Evolutionary conservation across 2,888 invertebrate species (phyloP).

Genomic region (Kryphioiulus occultus): DNA sequence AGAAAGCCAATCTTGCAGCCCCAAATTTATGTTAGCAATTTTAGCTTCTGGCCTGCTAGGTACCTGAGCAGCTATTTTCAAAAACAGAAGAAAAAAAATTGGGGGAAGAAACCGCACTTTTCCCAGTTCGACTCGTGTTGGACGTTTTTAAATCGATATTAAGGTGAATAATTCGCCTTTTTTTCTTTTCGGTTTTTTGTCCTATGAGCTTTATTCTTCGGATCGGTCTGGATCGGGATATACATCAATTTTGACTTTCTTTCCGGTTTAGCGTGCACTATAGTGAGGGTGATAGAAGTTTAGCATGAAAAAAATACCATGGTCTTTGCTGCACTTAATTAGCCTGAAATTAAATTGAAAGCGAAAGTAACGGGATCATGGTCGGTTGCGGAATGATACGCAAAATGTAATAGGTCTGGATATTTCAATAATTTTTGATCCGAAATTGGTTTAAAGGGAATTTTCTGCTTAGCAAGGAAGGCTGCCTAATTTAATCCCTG

Average conservation of each 20-base stretch:
- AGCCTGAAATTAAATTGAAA: neutral
- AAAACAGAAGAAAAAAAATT: neutral
- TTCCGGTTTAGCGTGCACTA: no score
- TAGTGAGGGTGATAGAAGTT: neutral
- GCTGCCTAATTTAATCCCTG: no score
- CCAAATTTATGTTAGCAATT: slow-evolving; percentile 32
- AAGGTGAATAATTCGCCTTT: slow-evolving; percentile 20
- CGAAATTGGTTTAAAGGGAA: no score
- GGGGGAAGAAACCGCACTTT: neutral
- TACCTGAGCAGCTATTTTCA: slow-evolving; percentile 17
- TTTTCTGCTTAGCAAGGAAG: no score
- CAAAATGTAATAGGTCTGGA: no score
- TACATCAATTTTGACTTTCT: slow-evolving; percentile 4
- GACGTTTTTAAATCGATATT: slow-evolving; percentile 38
- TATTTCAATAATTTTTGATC: no score
- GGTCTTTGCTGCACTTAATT: neutral
- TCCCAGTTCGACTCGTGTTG: neutral
- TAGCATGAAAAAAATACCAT: neutral
- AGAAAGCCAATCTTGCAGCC: slow-evolving; percentile 1
- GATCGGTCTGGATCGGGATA: neutral
- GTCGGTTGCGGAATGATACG: neutral
- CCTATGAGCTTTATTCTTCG: neutral
- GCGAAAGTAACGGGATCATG: neutral
- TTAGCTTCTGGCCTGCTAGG: slow-evolving; percentile 9
- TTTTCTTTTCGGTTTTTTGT: neutral